Evolutionary conservation across 2,113 vertebrate species (phyloP), one percentile per base, ranked within the genome.

Genomic region (Sigmodon hispidus): DNA sequence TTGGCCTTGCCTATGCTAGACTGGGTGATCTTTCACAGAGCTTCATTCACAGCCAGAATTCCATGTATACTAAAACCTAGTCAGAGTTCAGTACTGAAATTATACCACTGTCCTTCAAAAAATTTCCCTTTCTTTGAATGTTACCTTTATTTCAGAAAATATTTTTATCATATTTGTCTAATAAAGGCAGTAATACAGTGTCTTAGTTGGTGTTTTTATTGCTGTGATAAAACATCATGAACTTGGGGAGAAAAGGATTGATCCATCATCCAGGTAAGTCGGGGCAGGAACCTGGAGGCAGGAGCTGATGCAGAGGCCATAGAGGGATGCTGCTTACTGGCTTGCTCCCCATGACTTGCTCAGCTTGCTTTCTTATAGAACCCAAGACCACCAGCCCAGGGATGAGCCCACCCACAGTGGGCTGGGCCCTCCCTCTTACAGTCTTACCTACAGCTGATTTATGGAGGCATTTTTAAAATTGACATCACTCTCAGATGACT

Each of bases 131-230:
- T 65, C 31, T 55, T 8, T 40, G 75, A 67, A 75, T 29, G 72
- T 43, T 73, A 69, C 40, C n/a, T 50, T 45, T 67, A 48, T 85
- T 93, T 95, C 70, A 76, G 63, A 72, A 83, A 95, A 94, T 7
- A 5, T 12, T 65, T 65, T 77, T 90, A 93, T 52, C 65, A 10
- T 45, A 48, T 88, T 10, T 93, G 48, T 63, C 31, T 40, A 67
- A 50, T 73, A 81, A 88, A 87, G 72, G 70, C 50, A 72, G 29
- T 36, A 65, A 81, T 70, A 26, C 29, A 72, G 26, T 16, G 24
- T 83, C n/a, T 43, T 83, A n/a, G 34, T 43, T 63, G 24, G 15
- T 9, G 57, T 84, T 84, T 84, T n/a, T 59, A 8, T 84, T 43
- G 24, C 80, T 61, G 26, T 63, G 40, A 61, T 84, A 83, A 83